Conservation (phyloP, 2,113 vertebrate species). For the Cygnus buccinator region DNA sequence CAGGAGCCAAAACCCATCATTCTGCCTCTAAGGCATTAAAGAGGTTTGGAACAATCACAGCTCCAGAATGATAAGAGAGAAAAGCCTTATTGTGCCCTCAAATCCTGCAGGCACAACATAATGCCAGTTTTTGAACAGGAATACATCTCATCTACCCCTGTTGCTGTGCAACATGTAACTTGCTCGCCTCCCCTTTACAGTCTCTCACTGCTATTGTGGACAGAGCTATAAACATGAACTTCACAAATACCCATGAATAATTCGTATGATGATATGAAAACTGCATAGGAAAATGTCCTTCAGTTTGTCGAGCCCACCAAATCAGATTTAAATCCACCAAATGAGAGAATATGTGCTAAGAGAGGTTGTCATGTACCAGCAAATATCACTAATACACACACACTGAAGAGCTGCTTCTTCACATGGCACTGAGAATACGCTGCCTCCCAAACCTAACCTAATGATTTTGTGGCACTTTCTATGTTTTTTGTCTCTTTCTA, state of each 20-base stretch:
- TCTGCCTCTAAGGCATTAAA: slow-evolving; percentile 19
- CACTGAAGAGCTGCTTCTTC: neutral
- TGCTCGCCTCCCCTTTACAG: neutral
- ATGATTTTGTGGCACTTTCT: neutral
- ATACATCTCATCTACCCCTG: neutral
- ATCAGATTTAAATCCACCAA: neutral
- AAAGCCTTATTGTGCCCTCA: neutral
- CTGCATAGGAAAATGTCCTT: neutral
- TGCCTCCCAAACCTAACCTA: neutral
- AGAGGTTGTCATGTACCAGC: neutral
- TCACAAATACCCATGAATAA: neutral
- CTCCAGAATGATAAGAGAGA: neutral
- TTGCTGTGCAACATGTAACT: neutral
- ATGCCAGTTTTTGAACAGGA: neutral
- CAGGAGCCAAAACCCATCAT: slow-evolving; percentile 7
- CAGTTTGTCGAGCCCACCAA: neutral
- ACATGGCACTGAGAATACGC: neutral
- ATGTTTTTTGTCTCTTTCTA: neutral
- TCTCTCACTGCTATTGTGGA: neutral
- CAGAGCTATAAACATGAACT: neutral
- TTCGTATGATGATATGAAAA: neutral
- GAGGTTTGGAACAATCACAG: slow-evolving; percentile 14
- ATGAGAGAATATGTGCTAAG: neutral
- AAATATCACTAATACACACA: neutral
- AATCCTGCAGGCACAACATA: neutral